phyloP scores from a whole-genome alignment of 2,113 vertebrate genomes.

The Gymnobelideus leadbeateri region DNA sequence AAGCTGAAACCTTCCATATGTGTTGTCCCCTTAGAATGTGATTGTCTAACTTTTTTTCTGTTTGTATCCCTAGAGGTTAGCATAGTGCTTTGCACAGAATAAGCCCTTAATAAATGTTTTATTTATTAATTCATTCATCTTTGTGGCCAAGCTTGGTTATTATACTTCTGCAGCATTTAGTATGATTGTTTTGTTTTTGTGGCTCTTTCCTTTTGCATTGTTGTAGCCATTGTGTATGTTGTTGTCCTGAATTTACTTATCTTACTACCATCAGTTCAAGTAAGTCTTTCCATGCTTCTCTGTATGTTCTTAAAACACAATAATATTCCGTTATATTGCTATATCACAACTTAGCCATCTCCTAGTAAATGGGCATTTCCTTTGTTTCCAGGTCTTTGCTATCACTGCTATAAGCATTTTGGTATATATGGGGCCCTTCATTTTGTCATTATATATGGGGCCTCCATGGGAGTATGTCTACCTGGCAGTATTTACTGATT shows the following conservation, averaged over 20 bases:
- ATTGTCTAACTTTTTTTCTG: too few species aligned
- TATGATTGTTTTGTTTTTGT: not conserved
- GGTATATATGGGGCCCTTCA: not conserved
- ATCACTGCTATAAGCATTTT: not conserved
- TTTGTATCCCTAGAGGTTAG: too few species aligned
- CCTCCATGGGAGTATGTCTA: not conserved
- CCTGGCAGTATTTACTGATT: not conserved
- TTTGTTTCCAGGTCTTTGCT: not conserved
- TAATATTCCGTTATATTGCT: not conserved
- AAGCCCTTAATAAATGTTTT: too few species aligned
- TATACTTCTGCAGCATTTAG: not conserved
- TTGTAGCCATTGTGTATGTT: not conserved
- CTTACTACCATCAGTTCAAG: not conserved
- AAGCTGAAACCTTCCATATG: too few species aligned
- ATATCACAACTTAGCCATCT: not conserved
- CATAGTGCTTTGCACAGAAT: too few species aligned
- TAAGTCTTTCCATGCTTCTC: not conserved
- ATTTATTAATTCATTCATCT: not conserved
- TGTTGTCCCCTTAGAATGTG: too few species aligned
- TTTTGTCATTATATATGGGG: not conserved
- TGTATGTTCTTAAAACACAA: not conserved
- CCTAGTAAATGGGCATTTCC: not conserved
- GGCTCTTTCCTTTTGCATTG: not conserved
- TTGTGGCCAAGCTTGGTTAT: not conserved
- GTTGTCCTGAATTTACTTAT: not conserved